A percentile compares a stretch with the other conserved stretches of the same genome.
Conservation (phyloP, 2,113 vertebrate genomes). For the Bettongia penicillata region DNA sequence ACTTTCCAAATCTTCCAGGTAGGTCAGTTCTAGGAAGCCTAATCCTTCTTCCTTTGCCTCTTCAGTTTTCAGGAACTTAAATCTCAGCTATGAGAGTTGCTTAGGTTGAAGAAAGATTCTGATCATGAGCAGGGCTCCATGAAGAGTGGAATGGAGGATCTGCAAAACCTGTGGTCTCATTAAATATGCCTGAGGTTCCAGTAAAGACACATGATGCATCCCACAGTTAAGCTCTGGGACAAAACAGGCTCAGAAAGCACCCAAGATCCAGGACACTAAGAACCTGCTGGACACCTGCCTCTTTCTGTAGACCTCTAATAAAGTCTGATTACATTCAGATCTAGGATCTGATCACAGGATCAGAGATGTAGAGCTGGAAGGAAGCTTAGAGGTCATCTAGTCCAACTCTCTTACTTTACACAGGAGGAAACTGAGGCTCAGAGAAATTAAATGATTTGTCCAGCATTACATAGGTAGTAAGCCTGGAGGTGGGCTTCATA, state of each 20-base stretch:
- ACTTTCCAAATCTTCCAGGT: neutral
- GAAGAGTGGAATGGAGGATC: neutral
- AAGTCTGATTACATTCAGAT: neutral
- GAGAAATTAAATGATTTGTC: neutral
- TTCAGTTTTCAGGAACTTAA: neutral
- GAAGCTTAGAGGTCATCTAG: neutral
- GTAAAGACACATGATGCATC: neutral
- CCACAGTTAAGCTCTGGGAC: conserved; percentile 2
- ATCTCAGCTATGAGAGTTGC: conserved; percentile 4
- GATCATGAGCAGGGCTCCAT: neutral
- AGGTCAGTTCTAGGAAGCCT: neutral
- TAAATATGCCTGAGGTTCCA: neutral
- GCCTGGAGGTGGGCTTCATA: neutral
- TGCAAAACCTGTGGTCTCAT: neutral
- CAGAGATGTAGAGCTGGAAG: neutral
- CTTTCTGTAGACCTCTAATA: conserved; percentile 21
- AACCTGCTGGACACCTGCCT: neutral
- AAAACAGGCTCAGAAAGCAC: neutral
- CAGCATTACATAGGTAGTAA: neutral
- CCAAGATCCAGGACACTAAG: neutral
- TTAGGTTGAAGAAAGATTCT: neutral
- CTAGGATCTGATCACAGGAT: neutral
- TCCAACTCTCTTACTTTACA: neutral
- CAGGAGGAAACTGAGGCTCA: neutral
- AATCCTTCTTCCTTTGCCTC: neutral